phyloP scores from a whole-genome alignment of 1,140 invertebrate genomes.

The Drosophila dunni region DNA sequence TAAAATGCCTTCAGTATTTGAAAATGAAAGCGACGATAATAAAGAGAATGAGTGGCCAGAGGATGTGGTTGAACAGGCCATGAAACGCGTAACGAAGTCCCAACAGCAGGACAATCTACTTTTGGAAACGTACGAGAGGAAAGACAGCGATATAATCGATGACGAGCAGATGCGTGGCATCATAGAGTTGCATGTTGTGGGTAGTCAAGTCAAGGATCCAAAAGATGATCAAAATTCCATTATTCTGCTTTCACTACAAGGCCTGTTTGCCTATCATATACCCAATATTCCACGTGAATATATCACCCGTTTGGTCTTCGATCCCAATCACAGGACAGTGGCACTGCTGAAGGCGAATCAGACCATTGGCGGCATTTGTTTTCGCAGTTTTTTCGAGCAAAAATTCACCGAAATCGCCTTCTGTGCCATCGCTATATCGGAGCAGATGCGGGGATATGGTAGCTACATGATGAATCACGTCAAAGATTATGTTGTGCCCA shows the following conservation, averaged over 20 bases:
- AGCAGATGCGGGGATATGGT: constrained; percentile 99
- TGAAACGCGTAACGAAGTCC: constrained; percentile 47
- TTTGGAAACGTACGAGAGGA: constrained; percentile 91
- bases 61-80: constrained; percentile 10
- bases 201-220: constrained; percentile 93
- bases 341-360: constrained; percentile 94
- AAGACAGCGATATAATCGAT: constrained; percentile 94
- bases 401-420: constrained; percentile 99
- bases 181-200: constrained; percentile 96
- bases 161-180: constrained; percentile 93
- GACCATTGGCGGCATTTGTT: constrained; percentile 98
- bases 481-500: constrained; percentile 97
- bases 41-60: constrained; percentile 8
- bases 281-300: constrained; percentile 98
- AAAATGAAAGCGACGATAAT: neutral
- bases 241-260: constrained; percentile 94
- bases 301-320: constrained; percentile 97
- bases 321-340: constrained; percentile 97
- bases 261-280: constrained; percentile 96
- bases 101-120: constrained; percentile 71
- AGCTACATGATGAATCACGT: constrained; percentile 99
- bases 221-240: constrained; percentile 95
- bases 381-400: constrained; percentile 95
- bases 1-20: neutral
- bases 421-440: constrained; percentile 96